Evolutionary conservation across 2,113 vertebrate species (phyloP), one percentile per base, ranked within the genome.

Genomic region (Gadus macrocephalus): DNA sequence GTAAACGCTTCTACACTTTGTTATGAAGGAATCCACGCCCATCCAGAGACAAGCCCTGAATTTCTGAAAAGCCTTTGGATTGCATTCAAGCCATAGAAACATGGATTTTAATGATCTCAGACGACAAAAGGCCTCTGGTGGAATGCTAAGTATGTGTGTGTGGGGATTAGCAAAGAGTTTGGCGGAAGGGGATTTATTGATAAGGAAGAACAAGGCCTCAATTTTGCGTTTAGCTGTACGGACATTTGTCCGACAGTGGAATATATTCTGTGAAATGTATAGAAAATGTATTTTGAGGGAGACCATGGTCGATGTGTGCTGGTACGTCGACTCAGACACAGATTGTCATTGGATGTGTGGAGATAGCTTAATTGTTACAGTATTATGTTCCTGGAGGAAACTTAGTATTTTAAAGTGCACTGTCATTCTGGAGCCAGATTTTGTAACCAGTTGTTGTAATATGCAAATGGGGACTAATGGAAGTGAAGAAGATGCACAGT

Each of bases 1-100:
- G 22, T 59, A 60, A 68, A 68, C 31, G 53, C 27, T 31, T 69
- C 27, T 62, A 27, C 64, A 42, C 60, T 82, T 77, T 19, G 75
- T 58, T 9, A 61, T 15, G 72, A 70, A 66, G 73, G 67, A 85
- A 82, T 76, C 78, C n/a, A 78, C 28, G 68, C 49, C 4, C 56
- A 61, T 73, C 31, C 62, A 35, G 70, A 65, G 56, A 49, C 42
- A 66, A 49, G 68, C 67, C 67, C 59, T 49, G 22, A 66, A 62
- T 59, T 16, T 31, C 65, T 58, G 19, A 79, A 73, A 78, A 49
- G 42, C 59, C 66, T 76, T 78, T 55, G 71, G 73, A 79, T 86
- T 86, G 78, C 82, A 85, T 82, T 85, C 75, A 89, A 89, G 88
- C 86, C 86, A 90, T 89, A 86, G 77, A 87, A 83, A 87, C 19